Base-by-base conservation (phyloP, 2,888 invertebrate genomes). In the Caenorhabditis zanzibari region DNA sequence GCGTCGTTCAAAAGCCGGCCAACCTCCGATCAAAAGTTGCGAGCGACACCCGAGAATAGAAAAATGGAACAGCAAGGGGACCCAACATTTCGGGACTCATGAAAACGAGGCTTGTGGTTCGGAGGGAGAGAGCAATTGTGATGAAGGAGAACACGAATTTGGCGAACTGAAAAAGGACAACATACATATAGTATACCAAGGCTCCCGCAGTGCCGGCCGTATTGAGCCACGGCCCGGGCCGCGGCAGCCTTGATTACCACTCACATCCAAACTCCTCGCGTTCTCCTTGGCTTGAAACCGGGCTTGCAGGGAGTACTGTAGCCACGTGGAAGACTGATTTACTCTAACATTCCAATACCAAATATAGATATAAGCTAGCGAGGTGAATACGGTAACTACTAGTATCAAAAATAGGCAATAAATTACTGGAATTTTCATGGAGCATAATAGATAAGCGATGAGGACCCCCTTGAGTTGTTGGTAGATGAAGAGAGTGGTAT, bases 241-340 rank as follows among this genome's bases (percentile, higher is more conserved):
- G n/a, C n/a, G n/a, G n/a, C n/a, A n/a, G n/a, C n/a, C n/a, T n/a
- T n/a, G n/a, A n/a, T n/a, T n/a, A n/a, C n/a, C n/a, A n/a, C n/a
- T n/a, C n/a, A n/a, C n/a, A n/a, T 77, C 58, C 47, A 83, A 28
- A 49, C 74, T 61, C 44, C 82, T 22, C 32, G 69, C 77, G 22
- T 83, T 83, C 41, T 83, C 82, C 52, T 79, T 83, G 0, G 82
- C 82, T 41, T 83, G 82, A 61, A 79, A 83, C 49, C 82, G 26
- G 22, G 74, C 59, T 3, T 73, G 74, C 52, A 83, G 38, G 3
- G 82, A 83, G 56, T 83, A 83, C n/a, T 68, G 54, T 58, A 58
- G 56, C 41, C 73, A 73, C 69, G 47, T 79, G 63, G n/a, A n/a
- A n/a, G n/a, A n/a, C n/a, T n/a, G n/a, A n/a, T 71, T 56, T 3